These are phyloP conservation scores for Planococcus citri DNA, from an alignment of 1,140 invertebrate species.

Conservation along the genomic window DNA sequence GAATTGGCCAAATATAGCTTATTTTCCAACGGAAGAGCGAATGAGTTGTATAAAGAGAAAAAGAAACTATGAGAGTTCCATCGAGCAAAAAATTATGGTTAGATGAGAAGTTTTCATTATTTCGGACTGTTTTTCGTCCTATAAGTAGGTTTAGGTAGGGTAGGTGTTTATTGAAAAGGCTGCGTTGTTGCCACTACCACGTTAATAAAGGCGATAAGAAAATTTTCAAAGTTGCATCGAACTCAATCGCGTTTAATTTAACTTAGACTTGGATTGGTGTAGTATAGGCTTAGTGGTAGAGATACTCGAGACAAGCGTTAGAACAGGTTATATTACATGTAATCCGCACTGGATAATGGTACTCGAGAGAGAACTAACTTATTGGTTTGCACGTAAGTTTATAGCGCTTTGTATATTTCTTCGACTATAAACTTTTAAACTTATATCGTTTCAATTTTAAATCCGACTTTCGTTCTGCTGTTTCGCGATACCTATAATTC, in stretches of 20 bases:
- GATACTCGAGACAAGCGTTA: background rate
- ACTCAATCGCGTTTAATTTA: background rate
- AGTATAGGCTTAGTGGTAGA: slow-evolving; percentile 3
- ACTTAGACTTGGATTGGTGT: background rate
- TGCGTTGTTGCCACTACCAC: too few species aligned
- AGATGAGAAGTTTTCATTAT: background rate
- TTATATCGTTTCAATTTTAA: slow-evolving; percentile 8
- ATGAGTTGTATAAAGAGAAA: too few species aligned
- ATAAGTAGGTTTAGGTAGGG: too few species aligned
- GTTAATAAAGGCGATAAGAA: background rate
- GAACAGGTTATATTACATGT: slow-evolving; percentile 7
- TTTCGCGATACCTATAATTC: too few species aligned
- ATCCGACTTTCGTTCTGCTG: background rate
- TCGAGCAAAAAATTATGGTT: background rate
- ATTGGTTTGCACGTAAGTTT: background rate
- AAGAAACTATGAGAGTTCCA: background rate
- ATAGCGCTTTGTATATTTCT: background rate
- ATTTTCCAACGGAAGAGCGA: too few species aligned
- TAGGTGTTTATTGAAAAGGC: background rate
- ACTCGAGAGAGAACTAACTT: slow-evolving; percentile 6
- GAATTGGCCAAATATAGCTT: too few species aligned
- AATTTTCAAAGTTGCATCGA: background rate
- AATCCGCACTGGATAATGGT: background rate
- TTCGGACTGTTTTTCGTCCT: background rate
- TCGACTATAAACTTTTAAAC: slow-evolving; percentile 4